Percentiles rank a stretch among this genome's conserved stretches.
phyloP scores from a whole-genome alignment of 1,140 invertebrate genomes.

The Pinna nobilis region DNA sequence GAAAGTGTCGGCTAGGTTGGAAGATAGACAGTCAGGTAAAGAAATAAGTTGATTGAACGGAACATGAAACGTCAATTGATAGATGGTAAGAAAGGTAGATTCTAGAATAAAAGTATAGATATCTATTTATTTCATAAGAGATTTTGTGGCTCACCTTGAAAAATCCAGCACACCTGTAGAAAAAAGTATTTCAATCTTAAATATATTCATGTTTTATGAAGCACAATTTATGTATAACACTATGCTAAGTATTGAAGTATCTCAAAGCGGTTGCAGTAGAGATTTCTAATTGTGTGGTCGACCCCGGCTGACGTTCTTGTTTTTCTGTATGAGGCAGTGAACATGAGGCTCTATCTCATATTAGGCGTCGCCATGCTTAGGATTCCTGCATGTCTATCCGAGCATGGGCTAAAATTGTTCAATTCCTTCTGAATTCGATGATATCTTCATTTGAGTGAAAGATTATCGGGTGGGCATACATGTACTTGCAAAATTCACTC shows the following conservation, averaged over 20 bases:
- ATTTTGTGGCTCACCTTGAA: slow-evolving; percentile 85
- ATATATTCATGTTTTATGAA: neutral
- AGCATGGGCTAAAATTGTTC: too few species aligned
- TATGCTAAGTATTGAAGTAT: neutral
- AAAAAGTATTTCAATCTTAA: slow-evolving; percentile 11
- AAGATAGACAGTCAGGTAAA: neutral
- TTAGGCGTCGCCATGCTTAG: too few species aligned
- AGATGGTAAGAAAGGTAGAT: neutral
- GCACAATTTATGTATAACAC: neutral
- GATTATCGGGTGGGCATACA: too few species aligned
- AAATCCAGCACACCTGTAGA: slow-evolving; percentile 85
- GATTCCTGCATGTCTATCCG: too few species aligned
- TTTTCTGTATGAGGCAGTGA: too few species aligned
- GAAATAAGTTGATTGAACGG: neutral
- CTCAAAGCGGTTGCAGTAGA: neutral
- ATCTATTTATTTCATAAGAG: neutral
- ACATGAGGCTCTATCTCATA: too few species aligned
- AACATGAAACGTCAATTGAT: neutral
- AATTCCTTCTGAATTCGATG: too few species aligned
- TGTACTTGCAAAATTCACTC: too few species aligned
- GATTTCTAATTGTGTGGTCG: neutral
- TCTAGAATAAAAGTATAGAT: neutral
- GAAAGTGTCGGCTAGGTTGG: neutral
- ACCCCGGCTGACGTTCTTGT: neutral
- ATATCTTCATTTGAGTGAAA: too few species aligned